Evolutionary conservation across 2,888 invertebrate genomes (phyloP), one percentile per base, ranked within the genome.

Genomic region (Lasiommata megera): DNA sequence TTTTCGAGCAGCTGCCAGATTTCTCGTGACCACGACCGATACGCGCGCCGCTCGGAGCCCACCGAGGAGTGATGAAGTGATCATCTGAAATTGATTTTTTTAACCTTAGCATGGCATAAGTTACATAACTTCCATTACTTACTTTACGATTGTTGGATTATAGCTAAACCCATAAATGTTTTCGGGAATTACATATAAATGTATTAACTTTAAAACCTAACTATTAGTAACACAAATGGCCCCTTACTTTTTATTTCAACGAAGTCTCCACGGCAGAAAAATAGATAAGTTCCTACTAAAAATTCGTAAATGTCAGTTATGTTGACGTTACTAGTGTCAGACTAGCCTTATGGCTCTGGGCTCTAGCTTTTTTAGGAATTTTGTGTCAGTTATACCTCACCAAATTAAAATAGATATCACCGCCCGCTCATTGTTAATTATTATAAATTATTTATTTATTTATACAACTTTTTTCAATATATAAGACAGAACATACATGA

Each of bases 1-100:
- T 79, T 95, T 96, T 41, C 94, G 94, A 50, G 93, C 82, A 46
- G 96, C 92, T 56, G 96, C 96, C 72, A 97, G 84, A 80, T 95
- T 96, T 59, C 96, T 92, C 54, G 93, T 92, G 66, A 92, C 84
- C 63, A 93, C 82, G 16, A 88, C 82, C 12, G 92, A 91, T 56
- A 84, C 74, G 64, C 91, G 89, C 52, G 86, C 85, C 43, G 85
- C 88, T 71, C 91, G 87, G 38, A 92, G 80, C 60, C 92, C 87
- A 63, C 76, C 75, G 60, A 93, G 68, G 63, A 93, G 77, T 46
- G 88, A 85, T 65, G 92, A 89, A 67, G 89, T 86, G 74, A 93
- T 82, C 93, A 93, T 93, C 92, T 93, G 83, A 80, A 88, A 88
- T 58, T 66, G 60, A 63, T 64, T 66, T 67, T 77, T 64, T 64